These are phyloP conservation scores for Etheostoma cragini DNA, from an alignment of 2,113 vertebrate species.

Conservation along the genomic window DNA sequence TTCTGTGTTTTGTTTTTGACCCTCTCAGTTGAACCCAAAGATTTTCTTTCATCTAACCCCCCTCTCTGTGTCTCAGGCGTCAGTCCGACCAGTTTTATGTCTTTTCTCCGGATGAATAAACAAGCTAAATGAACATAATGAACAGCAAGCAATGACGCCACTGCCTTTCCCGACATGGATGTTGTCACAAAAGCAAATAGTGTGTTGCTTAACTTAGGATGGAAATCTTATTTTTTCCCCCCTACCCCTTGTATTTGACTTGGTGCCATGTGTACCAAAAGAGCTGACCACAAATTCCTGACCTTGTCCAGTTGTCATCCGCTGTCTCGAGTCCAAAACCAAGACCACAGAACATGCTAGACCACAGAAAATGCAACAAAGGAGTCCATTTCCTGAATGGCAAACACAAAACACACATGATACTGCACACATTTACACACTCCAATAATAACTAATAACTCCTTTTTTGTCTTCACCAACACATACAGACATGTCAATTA, in stretches of 20 bases:
- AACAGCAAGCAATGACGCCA: slow-evolving; percentile 33
- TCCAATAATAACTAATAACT: slow-evolving; percentile 6
- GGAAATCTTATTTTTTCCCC: slow-evolving; percentile 5
- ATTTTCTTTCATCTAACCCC: background rate
- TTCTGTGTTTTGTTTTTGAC: slow-evolving; percentile 20
- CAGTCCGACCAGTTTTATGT: slow-evolving; percentile 45
- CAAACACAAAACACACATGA: slow-evolving; percentile 9
- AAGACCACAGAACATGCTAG: slow-evolving; percentile 44
- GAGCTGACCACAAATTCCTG: slow-evolving; percentile 48
- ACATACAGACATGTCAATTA: slow-evolving; percentile 9
- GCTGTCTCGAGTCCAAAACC: slow-evolving; percentile 38
- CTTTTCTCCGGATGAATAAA: slow-evolving; percentile 61
- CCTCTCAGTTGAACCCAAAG: background rate
- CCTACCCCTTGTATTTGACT: slow-evolving; percentile 20
- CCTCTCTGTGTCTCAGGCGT: slow-evolving; percentile 20
- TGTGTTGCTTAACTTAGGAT: slow-evolving; percentile 28
- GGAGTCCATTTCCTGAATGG: background rate
- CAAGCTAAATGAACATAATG: slow-evolving; percentile 49
- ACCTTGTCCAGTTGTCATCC: slow-evolving; percentile 31
- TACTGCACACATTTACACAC: background rate
- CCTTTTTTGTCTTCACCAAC: slow-evolving; percentile 10
- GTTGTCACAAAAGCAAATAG: slow-evolving; percentile 49
- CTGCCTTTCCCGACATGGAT: slow-evolving; percentile 30
- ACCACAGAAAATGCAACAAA: slow-evolving; percentile 42
- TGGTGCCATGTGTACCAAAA: slow-evolving; percentile 52